phyloP scores from a whole-genome alignment of 2,797 vertebrate species.

The Pseudochirops cupreus region DNA sequence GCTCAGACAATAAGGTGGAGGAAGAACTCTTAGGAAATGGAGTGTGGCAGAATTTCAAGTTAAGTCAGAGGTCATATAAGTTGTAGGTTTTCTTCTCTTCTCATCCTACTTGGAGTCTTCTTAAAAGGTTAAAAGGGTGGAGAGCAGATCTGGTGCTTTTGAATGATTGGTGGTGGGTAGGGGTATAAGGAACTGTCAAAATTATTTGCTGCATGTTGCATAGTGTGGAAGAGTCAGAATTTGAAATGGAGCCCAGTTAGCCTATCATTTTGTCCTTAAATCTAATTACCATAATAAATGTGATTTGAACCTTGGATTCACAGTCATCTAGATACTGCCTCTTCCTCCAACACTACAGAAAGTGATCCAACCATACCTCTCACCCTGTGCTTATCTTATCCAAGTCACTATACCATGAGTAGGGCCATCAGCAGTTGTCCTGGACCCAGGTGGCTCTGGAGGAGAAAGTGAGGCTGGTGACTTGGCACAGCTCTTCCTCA shows the following conservation, averaged over 20 bases:
- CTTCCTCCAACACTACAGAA: background rate
- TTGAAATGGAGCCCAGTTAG: background rate
- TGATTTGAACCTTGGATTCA: background rate
- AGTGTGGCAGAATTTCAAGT: background rate
- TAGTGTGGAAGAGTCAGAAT: background rate
- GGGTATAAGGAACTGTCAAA: background rate
- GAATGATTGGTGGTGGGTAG: background rate
- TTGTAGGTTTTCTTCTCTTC: background rate
- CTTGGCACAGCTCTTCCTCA: too few species aligned
- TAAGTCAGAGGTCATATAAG: background rate
- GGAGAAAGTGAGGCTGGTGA: too few species aligned
- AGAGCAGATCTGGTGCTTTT: background rate
- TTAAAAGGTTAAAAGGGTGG: background rate
- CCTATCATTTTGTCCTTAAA: background rate
- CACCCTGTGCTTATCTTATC: background rate
- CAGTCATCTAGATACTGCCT: background rate
- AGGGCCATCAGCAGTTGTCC: too few species aligned
- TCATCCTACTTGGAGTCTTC: background rate
- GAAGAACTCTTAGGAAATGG: background rate
- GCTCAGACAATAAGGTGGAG: background rate
- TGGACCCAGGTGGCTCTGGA: too few species aligned
- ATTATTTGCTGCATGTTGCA: background rate
- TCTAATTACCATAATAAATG: background rate
- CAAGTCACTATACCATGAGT: background rate
- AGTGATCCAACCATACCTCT: background rate